Conservation (phyloP, 2,797 vertebrate genomes). For the Trachurus trachurus region DNA sequence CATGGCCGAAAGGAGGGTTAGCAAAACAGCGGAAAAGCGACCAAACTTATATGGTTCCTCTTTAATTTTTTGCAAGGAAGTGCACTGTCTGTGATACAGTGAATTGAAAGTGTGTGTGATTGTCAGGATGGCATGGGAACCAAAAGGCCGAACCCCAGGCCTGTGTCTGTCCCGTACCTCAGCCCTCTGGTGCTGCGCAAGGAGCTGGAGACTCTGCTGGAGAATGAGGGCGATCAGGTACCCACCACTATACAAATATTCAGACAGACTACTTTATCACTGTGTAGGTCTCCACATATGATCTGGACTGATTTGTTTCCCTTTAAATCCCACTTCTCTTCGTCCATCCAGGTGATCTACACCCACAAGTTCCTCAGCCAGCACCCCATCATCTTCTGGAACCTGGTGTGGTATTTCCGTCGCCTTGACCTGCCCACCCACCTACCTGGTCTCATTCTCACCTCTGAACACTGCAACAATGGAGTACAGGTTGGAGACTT, state of each 20-base stretch:
- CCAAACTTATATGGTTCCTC: no score
- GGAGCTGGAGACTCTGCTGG: slow-evolving; percentile 96
- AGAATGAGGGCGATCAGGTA: slow-evolving; percentile 98
- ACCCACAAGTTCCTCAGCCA: slow-evolving; percentile 98
- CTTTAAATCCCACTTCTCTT: neutral
- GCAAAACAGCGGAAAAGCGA: no score
- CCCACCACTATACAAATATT: slow-evolving; percentile 54
- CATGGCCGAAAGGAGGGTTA: no score
- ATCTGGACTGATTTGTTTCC: neutral
- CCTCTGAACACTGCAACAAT: slow-evolving; percentile 97
- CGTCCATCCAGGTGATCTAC: slow-evolving; percentile 89
- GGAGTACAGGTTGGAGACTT: slow-evolving; percentile 89
- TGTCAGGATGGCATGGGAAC: slow-evolving; percentile 89
- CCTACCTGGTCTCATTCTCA: slow-evolving; percentile 95
- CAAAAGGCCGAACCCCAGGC: slow-evolving; percentile 91
- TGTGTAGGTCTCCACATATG: no score
- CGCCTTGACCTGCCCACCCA: slow-evolving; percentile 95
- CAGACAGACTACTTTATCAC: fast-evolving
- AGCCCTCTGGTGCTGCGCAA: slow-evolving; percentile 97
- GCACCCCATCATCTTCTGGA: slow-evolving; percentile 99
- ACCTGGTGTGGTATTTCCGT: slow-evolving; percentile 97
- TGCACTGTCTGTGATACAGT: fast-evolving
- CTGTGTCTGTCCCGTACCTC: slow-evolving; percentile 96
- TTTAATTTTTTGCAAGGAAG: no score
- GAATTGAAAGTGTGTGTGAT: slow-evolving; percentile 1